These are phyloP conservation scores for Campoletis sonorensis DNA, from an alignment of 1,140 invertebrate genomes.

Conservation along the genomic window DNA sequence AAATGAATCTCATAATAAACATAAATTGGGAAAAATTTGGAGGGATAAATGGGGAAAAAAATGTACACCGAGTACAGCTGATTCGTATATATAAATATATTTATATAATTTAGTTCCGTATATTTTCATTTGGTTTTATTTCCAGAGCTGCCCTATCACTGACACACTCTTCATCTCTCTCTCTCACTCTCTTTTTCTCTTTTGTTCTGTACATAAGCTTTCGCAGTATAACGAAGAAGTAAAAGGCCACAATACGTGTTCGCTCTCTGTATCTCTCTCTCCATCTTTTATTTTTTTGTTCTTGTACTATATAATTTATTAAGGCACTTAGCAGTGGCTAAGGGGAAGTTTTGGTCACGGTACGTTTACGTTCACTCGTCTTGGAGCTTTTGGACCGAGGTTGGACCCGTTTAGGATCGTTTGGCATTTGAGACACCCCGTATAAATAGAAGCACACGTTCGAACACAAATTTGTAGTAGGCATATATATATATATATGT, in stretches of 20 bases:
- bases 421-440: constrained; percentile 67
- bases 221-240: constrained; percentile 19
- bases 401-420: constrained; percentile 62
- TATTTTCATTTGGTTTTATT: constrained; percentile 14
- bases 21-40: not conserved
- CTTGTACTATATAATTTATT: constrained; percentile 66
- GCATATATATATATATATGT: not conserved
- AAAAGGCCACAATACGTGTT: not conserved
- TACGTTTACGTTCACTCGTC: constrained; percentile 65
- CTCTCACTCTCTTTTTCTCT: not conserved
- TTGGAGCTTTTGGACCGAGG: constrained; percentile 53
- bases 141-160: constrained; percentile 16
- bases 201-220: constrained; percentile 14
- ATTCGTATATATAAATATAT: not conserved
- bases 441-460: constrained; percentile 67
- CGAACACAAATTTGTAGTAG: not conserved
- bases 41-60: not conserved
- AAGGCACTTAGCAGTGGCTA: constrained; percentile 68
- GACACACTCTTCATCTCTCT: not conserved
- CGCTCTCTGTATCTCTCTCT: no score
- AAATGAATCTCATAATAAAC: no score
- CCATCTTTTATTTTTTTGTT: not conserved
- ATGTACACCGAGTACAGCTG: not conserved
- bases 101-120: constrained; percentile 1
- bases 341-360: constrained; percentile 63